A percentile compares a stretch with the other conserved stretches of the same genome.
Conservation (phyloP, 2,797 vertebrate species). For the Thripadectes ignobilis region DNA sequence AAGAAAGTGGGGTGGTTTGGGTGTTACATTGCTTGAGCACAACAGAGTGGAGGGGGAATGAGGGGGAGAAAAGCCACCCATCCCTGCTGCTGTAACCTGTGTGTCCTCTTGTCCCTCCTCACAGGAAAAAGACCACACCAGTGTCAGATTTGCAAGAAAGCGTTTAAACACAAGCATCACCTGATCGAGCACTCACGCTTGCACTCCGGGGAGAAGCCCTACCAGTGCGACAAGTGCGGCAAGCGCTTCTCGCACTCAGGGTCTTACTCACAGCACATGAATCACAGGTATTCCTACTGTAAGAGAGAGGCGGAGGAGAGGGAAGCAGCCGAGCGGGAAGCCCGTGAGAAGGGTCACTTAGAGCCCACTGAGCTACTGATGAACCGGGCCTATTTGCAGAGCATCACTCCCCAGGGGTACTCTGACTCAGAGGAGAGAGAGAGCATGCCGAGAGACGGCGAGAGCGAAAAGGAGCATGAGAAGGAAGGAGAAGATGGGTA, state of each 20-base stretch:
- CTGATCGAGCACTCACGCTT: constrained; percentile 98
- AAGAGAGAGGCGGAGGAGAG: constrained; percentile 97
- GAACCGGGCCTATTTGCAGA: constrained; percentile 96
- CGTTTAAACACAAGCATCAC: constrained; percentile 99
- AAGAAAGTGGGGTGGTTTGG: background rate
- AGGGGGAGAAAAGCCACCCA: background rate
- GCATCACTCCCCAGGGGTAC: constrained; percentile 94
- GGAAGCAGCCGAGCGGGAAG: constrained; percentile 94
- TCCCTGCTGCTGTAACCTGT: constrained; percentile 24
- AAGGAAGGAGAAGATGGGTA: constrained; percentile 92
- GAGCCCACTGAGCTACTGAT: constrained; percentile 97
- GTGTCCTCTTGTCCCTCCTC: constrained; percentile 73
- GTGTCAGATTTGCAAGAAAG: constrained; percentile 99
- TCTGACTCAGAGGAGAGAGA: constrained; percentile 93
- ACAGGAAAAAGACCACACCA: constrained; percentile 98
- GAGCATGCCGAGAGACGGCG: constrained; percentile 84
- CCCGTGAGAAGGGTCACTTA: constrained; percentile 90
- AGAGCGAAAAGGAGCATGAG: constrained; percentile 89
- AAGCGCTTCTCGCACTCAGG: constrained; percentile 99
- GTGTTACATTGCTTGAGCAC: background rate
- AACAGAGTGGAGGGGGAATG: rapidly evolving
- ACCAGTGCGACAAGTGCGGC: constrained; percentile 98
- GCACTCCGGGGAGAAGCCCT: constrained; percentile 98
- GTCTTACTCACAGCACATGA: constrained; percentile 99
- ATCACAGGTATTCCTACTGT: constrained; percentile 99